Evolutionary conservation across 2,113 vertebrate species (phyloP).

Genomic region (Euleptes europaea): DNA sequence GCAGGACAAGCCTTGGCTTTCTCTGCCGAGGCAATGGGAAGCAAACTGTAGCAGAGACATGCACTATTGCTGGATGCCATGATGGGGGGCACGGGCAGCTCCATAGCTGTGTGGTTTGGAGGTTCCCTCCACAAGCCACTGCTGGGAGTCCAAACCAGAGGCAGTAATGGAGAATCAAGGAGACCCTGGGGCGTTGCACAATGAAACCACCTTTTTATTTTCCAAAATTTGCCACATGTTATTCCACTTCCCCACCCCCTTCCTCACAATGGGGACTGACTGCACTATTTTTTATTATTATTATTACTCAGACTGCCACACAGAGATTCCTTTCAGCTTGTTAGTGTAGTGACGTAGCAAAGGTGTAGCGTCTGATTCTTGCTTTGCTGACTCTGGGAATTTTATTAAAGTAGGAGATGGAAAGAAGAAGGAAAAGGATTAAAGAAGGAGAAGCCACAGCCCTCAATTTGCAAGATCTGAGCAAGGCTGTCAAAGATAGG

Average conservation of each 20-base stretch:
- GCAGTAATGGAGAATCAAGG: conserved; percentile 43
- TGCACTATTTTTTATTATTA: conserved; percentile 76
- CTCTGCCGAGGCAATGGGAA: conserved; percentile 40
- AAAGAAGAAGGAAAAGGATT: no score
- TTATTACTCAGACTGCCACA: conserved; percentile 70
- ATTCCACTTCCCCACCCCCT: conserved; percentile 7
- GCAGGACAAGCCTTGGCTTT: conserved; percentile 60
- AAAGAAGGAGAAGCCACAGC: no score
- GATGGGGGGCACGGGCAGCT: neutral
- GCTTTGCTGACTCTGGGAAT: neutral
- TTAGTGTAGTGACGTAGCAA: conserved; percentile 65
- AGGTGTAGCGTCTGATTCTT: neutral
- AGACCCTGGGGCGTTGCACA: conserved; percentile 71
- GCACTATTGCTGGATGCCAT: neutral
- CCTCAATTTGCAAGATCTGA: no score
- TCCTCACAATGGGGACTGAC: conserved; percentile 75
- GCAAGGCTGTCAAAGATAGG: no score
- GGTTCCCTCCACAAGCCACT: conserved; percentile 47
- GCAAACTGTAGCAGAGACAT: conserved; percentile 56
- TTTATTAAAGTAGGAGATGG: accelerated
- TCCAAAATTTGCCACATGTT: conserved; percentile 43
- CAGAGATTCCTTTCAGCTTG: conserved; percentile 68
- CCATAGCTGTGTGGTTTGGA: conserved; percentile 17
- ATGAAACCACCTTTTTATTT: conserved; percentile 70
- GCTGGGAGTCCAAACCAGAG: conserved; percentile 48